Conservation (phyloP, 2,888 invertebrate genomes). For the Drosophila leonis region DNA sequence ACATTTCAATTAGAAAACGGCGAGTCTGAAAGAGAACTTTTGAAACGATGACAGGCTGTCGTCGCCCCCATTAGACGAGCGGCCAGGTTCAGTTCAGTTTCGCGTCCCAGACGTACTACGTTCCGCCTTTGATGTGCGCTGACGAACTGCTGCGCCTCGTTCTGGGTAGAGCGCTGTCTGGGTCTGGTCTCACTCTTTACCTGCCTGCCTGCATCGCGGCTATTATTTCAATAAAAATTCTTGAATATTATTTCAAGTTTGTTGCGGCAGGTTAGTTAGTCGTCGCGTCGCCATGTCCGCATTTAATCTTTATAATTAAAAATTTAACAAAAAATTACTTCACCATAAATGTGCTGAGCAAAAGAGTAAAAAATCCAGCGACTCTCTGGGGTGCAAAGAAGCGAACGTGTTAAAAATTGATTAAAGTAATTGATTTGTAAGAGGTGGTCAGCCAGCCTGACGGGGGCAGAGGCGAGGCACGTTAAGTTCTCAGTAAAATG, state of each 20-base stretch:
- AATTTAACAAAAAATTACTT: conserved; percentile 62
- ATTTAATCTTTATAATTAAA: conserved; percentile 78
- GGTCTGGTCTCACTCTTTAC: background rate
- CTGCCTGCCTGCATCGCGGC: conserved; percentile 46
- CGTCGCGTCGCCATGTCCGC: conserved; percentile 42
- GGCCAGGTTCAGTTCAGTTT: conserved; percentile 17
- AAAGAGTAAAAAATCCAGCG: conserved; percentile 24
- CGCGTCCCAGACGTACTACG: conserved; percentile 48
- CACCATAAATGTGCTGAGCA: conserved; percentile 22
- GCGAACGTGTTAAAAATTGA: conserved; percentile 77
- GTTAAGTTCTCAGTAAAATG: conserved; percentile 19
- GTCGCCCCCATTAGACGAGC: conserved; percentile 60
- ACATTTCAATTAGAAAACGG: conserved; percentile 76
- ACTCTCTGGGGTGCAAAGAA: conserved; percentile 54
- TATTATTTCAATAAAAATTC: conserved; percentile 81
- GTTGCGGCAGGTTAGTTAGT: conserved; percentile 74
- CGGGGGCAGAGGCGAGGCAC: background rate
- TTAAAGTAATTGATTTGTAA: conserved; percentile 75
- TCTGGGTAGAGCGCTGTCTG: conserved; percentile 25
- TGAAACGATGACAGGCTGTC: conserved; percentile 67
- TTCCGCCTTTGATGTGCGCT: conserved; percentile 75
- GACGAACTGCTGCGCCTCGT: conserved; percentile 64
- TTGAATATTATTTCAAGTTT: conserved; percentile 78
- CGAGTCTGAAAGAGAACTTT: conserved; percentile 58
- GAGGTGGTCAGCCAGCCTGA: conserved; percentile 26